Base-by-base conservation (phyloP, 1,140 invertebrate genomes). In the Neoseiulus cucumeris region DNA sequence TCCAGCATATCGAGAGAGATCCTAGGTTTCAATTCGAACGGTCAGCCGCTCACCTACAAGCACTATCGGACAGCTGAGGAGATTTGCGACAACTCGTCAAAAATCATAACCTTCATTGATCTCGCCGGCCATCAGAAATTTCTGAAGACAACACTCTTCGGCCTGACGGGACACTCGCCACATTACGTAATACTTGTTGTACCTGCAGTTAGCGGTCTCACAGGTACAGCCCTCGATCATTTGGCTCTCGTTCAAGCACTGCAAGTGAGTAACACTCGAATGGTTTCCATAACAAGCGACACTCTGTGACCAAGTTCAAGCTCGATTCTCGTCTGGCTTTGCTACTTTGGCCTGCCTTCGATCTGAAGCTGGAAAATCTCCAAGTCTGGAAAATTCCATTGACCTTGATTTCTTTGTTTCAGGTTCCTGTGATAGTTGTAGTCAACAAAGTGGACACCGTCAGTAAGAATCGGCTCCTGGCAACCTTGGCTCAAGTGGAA, bases 1-100 rank as follows among this genome's bases (percentile, higher is more conserved):
- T 94, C 90, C 1, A 94, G 91, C 14, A 92, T 98, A 59, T 92
- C 89, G 68, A 89, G 95, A 74, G 93, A 98, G 78, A 91, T 96
- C 68, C 81, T 98, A 18, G 94, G 93, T 5, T 98, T 98, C 74
- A 87, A 91, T 77, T 70, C 72, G 42, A 47, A 79, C 79, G 85
- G 86, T 0, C 79, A 82, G 70, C 79, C 87, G 29, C 82, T 92
- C 1, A 94, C 93, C 70, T 95, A 93, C 73, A 87, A 86, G 68
- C 87, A 91, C 72, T 84, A 89, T 74, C 85, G 87, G 73, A 92
- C 87, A 0, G 85, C 91, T 0, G 93, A 97, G 76, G 89, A 96
- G 72, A 96, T 98, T 55, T 91, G 87, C 70, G 89, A 92, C 70
- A 79, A 84, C 65, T 89, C 88, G 1, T 84, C 86, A 6, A 94